Percentiles rank a stretch among this genome's conserved stretches.
Conservation (phyloP, 2,888 invertebrate species). For the Hypercompe scribonia region DNA sequence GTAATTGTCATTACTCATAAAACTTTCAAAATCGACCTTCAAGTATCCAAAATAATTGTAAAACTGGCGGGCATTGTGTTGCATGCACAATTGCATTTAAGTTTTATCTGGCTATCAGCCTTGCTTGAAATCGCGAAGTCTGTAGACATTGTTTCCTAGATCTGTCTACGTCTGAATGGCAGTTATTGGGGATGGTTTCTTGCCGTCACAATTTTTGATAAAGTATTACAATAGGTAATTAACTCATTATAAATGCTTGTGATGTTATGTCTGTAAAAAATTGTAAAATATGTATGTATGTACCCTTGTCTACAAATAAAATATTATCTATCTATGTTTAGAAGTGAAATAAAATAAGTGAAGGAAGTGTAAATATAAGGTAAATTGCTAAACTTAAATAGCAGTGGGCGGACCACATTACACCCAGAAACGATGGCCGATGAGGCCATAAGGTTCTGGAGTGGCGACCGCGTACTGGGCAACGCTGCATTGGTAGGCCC, state of each 20-base stretch:
- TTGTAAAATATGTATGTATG: neutral
- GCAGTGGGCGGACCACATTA: no score
- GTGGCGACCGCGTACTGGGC: no score
- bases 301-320: no score
- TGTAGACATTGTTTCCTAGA: constrained; percentile 5
- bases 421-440: no score
- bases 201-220: neutral
- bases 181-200: neutral
- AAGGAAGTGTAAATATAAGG: no score
- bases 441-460: no score
- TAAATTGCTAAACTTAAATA: no score
- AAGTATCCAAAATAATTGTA: constrained; percentile 12
- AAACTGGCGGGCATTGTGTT: constrained; percentile 16
- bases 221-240: neutral
- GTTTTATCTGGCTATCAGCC: constrained; percentile 42
- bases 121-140: constrained; percentile 28
- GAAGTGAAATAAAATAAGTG: no score
- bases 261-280: no score
- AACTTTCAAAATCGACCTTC: constrained; percentile 45
- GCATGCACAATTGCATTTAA: constrained; percentile 29
- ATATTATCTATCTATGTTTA: no score
- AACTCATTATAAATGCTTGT: neutral
- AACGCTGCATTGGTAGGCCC: no score
- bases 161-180: neutral
- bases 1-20: constrained; percentile 17